Evolutionary conservation across 2,113 vertebrate genomes (phyloP).

Genomic region (Piaya cayana): DNA sequence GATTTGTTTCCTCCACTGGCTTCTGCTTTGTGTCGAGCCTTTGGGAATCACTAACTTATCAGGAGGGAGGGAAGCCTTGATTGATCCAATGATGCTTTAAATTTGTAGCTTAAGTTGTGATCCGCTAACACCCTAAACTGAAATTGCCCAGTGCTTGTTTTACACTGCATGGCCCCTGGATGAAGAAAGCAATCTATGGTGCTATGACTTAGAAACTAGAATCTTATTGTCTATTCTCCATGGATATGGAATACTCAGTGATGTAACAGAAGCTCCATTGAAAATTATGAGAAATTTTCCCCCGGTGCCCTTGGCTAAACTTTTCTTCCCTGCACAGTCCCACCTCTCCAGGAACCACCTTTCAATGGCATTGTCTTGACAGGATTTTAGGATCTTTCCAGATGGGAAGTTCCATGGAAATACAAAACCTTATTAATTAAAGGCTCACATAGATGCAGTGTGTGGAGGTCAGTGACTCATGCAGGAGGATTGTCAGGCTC

Average conservation of each 20-base stretch:
- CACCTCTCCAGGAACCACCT: background rate
- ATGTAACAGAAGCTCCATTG: background rate
- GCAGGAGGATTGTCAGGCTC: constrained; percentile 43
- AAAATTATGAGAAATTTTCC: background rate
- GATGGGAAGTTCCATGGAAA: constrained; percentile 45
- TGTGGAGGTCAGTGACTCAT: constrained; percentile 66
- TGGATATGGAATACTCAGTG: background rate
- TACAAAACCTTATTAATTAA: constrained; percentile 58
- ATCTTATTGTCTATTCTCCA: background rate
- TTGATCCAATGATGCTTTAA: background rate
- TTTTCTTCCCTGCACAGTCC: background rate
- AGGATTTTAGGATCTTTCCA: constrained; percentile 17
- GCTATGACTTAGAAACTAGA: constrained; percentile 7
- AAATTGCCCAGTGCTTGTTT: background rate
- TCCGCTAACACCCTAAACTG: background rate
- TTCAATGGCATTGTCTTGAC: background rate
- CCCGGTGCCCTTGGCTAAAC: background rate
- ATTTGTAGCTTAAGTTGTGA: background rate
- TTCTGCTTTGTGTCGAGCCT: background rate
- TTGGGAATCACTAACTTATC: background rate
- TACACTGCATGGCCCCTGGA: background rate
- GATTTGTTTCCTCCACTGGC: background rate
- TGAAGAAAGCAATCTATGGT: background rate
- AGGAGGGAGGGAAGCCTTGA: background rate
- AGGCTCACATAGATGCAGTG: constrained; percentile 31